phyloP scores from a whole-genome alignment of 1,140 invertebrate genomes.

The Lasioglossum albipes region DNA sequence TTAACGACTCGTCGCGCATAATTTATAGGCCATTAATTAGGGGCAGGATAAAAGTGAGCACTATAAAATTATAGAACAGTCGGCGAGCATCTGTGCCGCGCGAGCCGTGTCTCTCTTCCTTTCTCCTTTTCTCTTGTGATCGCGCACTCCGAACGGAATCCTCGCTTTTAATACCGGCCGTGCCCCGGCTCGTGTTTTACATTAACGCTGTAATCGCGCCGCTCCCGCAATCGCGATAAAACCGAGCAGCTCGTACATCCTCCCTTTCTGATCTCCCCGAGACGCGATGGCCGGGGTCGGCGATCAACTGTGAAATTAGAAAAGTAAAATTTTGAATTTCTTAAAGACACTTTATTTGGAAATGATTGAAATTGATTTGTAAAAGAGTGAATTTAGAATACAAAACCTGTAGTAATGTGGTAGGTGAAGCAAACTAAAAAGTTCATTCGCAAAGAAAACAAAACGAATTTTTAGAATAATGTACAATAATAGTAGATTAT shows the following conservation, averaged over 20 bases:
- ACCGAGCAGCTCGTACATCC: not conserved
- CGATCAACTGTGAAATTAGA: not conserved
- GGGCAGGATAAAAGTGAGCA: constrained; percentile 68
- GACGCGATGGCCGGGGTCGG: not conserved
- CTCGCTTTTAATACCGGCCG: constrained; percentile 43
- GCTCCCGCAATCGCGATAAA: constrained; percentile 45
- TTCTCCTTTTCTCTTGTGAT: not conserved
- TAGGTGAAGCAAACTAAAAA: too few species aligned
- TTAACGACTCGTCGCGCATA: constrained; percentile 75
- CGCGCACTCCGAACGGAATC: not conserved
- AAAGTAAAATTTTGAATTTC: too few species aligned
- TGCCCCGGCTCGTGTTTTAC: constrained; percentile 40
- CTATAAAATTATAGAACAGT: constrained; percentile 76
- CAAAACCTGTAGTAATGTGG: too few species aligned
- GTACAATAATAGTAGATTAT: too few species aligned
- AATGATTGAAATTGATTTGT: too few species aligned
- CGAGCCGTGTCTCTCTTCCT: not conserved
- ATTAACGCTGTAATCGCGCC: constrained; percentile 51
- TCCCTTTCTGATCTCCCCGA: not conserved
- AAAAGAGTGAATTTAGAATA: too few species aligned
- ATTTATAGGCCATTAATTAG: constrained; percentile 77
- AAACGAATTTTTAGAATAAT: too few species aligned
- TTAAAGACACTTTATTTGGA: too few species aligned
- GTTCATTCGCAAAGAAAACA: too few species aligned
- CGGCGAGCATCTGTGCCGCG: constrained; percentile 43